A percentile compares a stretch with the other conserved stretches of the same genome.
Evolutionary conservation across 2,888 invertebrate genomes (phyloP).

Genomic region (Parapristionchus giblindavisi): DNA sequence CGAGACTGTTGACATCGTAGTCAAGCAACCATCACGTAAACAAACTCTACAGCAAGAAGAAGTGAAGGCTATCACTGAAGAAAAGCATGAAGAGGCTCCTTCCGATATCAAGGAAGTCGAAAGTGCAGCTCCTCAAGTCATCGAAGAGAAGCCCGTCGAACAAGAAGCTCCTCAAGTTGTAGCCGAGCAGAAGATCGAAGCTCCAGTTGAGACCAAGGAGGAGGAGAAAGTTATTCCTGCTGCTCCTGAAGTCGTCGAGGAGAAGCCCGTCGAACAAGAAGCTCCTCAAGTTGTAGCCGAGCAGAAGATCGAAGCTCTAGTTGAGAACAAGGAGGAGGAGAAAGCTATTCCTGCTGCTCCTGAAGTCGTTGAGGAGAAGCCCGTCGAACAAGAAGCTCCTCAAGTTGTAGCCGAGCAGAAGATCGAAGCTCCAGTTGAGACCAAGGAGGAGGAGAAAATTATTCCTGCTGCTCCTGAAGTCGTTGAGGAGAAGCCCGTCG

Average conservation of each 20-base stretch:
- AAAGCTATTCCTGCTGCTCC: background rate
- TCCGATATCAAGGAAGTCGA: background rate
- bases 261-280: background rate
- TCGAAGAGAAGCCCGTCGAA: background rate
- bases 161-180: background rate
- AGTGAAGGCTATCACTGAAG: too few relatives aligned
- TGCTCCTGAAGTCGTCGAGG: background rate
- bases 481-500: conserved; percentile 12
- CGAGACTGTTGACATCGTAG: conserved; percentile 21
- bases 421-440: conserved; percentile 22
- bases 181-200: background rate
- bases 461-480: background rate
- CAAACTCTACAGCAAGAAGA: too few relatives aligned
- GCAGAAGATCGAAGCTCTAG: background rate
- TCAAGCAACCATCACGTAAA: background rate
- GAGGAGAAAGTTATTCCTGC: background rate
- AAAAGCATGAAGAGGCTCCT: too few relatives aligned
- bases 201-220: background rate
- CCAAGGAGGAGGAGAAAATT: conserved; percentile 17
- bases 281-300: background rate
- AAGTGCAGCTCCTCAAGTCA: background rate
- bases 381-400: conserved; percentile 4
- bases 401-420: conserved; percentile 17
- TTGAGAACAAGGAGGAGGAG: conserved; percentile 9
- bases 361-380: conserved; percentile 37